Conservation (phyloP, 2,888 invertebrate genomes). For the Alloplasta piceator region DNA sequence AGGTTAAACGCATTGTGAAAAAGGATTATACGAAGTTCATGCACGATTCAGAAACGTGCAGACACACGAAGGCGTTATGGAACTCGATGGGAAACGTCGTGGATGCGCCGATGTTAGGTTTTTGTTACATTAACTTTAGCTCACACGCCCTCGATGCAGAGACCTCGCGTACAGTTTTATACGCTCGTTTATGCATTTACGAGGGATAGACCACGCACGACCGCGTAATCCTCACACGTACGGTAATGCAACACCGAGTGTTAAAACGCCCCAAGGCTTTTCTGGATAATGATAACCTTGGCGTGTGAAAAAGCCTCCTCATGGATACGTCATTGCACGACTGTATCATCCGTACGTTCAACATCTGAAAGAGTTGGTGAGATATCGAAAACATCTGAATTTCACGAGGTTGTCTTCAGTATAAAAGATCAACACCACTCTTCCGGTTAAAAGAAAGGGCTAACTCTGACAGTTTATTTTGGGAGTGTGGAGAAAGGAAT, state of each 20-base stretch:
- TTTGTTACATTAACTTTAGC: slow-evolving; percentile 40
- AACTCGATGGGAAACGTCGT: slow-evolving; percentile 9
- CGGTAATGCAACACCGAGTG: slow-evolving; percentile 21
- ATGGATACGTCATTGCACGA: no score
- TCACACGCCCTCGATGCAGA: slow-evolving; percentile 6
- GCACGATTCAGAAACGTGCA: slow-evolving; percentile 11
- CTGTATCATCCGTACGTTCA: no score
- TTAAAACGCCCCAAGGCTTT: slow-evolving; percentile 40
- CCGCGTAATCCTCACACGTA: slow-evolving; percentile 20
- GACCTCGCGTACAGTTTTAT: background rate
- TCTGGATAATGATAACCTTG: slow-evolving; percentile 49
- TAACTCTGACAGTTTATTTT: no score
- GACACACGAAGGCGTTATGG: slow-evolving; percentile 9
- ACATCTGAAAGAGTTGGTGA: no score
- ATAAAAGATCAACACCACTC: no score
- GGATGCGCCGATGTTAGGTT: background rate
- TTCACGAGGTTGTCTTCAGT: no score
- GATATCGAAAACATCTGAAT: no score
- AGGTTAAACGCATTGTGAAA: background rate
- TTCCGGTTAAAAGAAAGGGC: no score
- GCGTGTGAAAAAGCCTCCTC: slow-evolving; percentile 45
- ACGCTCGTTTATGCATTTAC: background rate
- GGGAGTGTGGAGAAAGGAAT: no score
- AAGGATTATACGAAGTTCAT: background rate
- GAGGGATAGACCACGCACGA: slow-evolving; percentile 18